These are phyloP conservation scores for Hipparchia sbordonii DNA, from an alignment of 2,888 invertebrate genomes.

Conservation along the genomic window DNA sequence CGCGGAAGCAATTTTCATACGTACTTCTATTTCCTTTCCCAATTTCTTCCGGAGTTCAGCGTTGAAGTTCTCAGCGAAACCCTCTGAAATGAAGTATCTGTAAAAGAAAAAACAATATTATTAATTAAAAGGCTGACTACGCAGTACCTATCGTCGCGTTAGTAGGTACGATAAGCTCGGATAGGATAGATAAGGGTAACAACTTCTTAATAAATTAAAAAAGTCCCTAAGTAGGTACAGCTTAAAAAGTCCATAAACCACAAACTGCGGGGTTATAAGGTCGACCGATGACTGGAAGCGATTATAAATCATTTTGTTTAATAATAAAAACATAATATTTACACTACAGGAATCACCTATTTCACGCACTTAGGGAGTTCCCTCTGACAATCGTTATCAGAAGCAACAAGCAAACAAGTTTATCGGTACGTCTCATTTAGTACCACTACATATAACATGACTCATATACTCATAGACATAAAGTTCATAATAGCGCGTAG, in stretches of 20 bases:
- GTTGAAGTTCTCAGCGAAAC: slow-evolving; percentile 86
- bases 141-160: too few species aligned
- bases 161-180: too few species aligned
- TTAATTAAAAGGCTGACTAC: too few species aligned
- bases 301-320: slow-evolving; percentile 1
- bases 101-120: slow-evolving; percentile 38
- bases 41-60: slow-evolving; percentile 85
- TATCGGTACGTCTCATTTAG: background rate
- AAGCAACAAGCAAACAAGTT: background rate
- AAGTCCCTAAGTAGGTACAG: slow-evolving; percentile 2
- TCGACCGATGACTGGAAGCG: background rate
- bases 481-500: background rate
- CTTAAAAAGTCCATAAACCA: slow-evolving; percentile 11
- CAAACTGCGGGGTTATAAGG: too few species aligned
- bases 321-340: slow-evolving; percentile 8
- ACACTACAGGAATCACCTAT: slow-evolving; percentile 12
- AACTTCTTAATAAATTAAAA: background rate
- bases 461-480: background rate
- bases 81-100: slow-evolving; percentile 85
- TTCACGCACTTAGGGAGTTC: slow-evolving; percentile 13
- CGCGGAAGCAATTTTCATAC: background rate
- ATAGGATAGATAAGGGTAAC: background rate
- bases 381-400: slow-evolving; percentile 1
- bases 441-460: background rate
- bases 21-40: slow-evolving; percentile 83